phyloP scores from a whole-genome alignment of 2,797 vertebrate genomes.

The Melanotaenia trifasciata region DNA sequence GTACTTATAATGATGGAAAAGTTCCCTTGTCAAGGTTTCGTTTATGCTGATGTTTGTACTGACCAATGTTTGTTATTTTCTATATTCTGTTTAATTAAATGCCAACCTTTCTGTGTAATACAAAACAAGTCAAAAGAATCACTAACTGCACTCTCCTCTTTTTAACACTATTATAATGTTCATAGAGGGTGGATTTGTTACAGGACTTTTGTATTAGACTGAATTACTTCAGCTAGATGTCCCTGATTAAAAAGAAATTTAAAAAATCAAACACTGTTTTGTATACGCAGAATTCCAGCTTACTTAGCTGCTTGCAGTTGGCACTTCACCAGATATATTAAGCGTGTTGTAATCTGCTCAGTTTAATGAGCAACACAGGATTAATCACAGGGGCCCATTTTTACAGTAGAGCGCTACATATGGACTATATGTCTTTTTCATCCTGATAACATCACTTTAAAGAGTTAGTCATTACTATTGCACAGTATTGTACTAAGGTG shows the following conservation, averaged over 20 bases:
- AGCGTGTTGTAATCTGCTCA: conserved; percentile 16
- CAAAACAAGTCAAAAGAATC: background rate
- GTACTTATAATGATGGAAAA: background rate
- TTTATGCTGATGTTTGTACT: background rate
- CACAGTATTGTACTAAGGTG: background rate
- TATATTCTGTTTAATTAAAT: background rate
- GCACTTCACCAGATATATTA: background rate
- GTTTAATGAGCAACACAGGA: conserved; percentile 16
- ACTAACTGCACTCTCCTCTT: background rate
- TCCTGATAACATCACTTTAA: background rate
- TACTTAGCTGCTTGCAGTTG: background rate
- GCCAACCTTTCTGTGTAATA: background rate
- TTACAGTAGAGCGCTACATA: background rate
- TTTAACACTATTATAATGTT: background rate
- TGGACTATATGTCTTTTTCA: background rate
- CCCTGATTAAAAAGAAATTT: background rate
- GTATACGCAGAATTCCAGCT: background rate
- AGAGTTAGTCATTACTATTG: background rate
- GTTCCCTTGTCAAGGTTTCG: background rate
- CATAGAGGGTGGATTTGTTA: background rate
- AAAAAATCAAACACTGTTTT: background rate
- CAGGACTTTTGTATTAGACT: background rate
- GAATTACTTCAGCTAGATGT: background rate
- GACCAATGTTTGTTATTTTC: too few species aligned
- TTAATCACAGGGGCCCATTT: conserved; percentile 3